Conservation (phyloP, 2,888 invertebrate species). For the Brachyopa scutellaris region DNA sequence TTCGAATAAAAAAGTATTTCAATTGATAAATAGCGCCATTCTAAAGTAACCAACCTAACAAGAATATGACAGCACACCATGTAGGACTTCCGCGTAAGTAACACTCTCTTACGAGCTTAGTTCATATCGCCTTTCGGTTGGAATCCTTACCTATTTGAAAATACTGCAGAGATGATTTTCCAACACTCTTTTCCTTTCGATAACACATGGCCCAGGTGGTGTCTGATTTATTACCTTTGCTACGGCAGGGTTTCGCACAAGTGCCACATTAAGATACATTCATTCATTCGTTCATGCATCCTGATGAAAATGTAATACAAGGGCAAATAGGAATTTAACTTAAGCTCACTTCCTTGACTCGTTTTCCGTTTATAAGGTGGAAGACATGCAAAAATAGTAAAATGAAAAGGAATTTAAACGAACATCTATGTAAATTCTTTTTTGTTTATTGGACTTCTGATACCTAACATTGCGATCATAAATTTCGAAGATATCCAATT, state of each 20-base stretch:
- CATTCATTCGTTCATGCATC: neutral
- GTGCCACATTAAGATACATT: neutral
- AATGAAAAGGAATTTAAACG: neutral
- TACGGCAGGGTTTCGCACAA: constrained; percentile 10
- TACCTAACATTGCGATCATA: constrained; percentile 21
- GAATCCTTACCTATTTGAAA: neutral
- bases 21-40: no score
- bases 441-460: neutral
- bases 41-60: no score
- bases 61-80: no score
- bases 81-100: neutral
- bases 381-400: neutral
- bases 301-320: constrained; percentile 20
- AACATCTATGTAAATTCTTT: neutral
- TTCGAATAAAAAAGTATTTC: no score
- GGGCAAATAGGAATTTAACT: constrained; percentile 18
- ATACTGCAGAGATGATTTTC: constrained; percentile 6
- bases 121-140: constrained; percentile 4
- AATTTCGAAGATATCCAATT: constrained; percentile 34
- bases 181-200: neutral
- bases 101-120: neutral
- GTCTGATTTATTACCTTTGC: constrained; percentile 39
- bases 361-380: constrained; percentile 10
- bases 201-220: constrained; percentile 30
- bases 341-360: constrained; percentile 21